Base-by-base conservation (phyloP, 1,140 invertebrate species). In the Bombus pyrosoma region DNA sequence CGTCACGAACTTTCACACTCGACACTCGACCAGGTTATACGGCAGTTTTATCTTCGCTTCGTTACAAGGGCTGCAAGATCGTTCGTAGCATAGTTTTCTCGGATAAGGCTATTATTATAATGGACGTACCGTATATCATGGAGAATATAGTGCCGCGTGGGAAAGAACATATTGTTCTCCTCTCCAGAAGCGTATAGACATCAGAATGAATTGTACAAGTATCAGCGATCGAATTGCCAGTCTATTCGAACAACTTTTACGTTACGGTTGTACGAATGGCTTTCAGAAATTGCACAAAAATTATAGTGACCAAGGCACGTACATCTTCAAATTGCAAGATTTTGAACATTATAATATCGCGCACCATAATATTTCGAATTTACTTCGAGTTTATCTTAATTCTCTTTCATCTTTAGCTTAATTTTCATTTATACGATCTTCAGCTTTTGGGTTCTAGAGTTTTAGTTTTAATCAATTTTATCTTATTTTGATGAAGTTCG, bases 1-100 rank as follows among this genome's bases (percentile, higher is more conserved):
- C 53, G 77, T 85, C 83, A 73, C 83, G 53, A 62, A 73, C 41
- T 71, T 73, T 80, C 68, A 62, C 69, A 53, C 83, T 66, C 83
- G 77, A 83, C 75, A 71, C 37, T 41, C 22, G 39, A 37, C 13
- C 37, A 43, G 12, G 71, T 73, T 64, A 82, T 53, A 74, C 53
- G 69, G 25, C 32, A 64, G 71, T 82, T 82, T 82, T 82, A 82
- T 75, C 69, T 68, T 73, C 64, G 83, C 37, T 71, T 84, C 37
- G 62, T 78, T 82, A 39, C 41, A 83, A 3, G 41, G 47, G 28
- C 34, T 59, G 28, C 47, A 22, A 74, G 80, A 74, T 72, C 53
- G 80, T 81, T 59, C 34, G 28, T 74, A 64, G 43, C 39, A 34
- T 32, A 47, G 39, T 73, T 74, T 34, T 9, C 59, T 53, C 66